These are phyloP conservation scores for Leptodactylus fuscus DNA, from an alignment of 2,113 vertebrate genomes.

Conservation along the genomic window DNA sequence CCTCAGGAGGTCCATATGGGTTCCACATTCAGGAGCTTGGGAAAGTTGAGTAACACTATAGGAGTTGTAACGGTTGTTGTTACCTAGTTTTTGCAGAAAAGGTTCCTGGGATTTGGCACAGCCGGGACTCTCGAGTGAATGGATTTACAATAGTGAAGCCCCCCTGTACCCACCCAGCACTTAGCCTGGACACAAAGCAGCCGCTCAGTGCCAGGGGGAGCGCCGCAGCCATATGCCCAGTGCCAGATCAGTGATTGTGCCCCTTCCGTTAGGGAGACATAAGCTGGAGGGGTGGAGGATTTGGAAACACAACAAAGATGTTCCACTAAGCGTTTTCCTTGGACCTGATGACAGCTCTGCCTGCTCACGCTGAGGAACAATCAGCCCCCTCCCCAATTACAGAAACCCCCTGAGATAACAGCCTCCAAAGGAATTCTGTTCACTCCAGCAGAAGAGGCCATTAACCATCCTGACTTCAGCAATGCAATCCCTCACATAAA, in stretches of 20 bases:
- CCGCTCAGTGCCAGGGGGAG: neutral
- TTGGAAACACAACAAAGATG: constrained; percentile 23
- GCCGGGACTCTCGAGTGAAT: no score
- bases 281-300: neutral
- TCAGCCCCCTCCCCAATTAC: neutral
- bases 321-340: neutral
- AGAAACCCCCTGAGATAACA: neutral
- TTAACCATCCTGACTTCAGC: neutral
- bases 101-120: no score
- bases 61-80: neutral
- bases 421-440: neutral
- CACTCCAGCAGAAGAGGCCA: neutral
- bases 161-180: neutral
- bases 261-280: neutral
- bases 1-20: no score
- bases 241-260: constrained; percentile 30
- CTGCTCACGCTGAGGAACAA: constrained; percentile 1
- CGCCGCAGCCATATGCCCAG: neutral
- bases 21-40: neutral
- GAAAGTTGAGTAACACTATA: neutral
- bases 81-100: neutral
- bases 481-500: neutral
- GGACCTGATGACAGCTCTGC: constrained; percentile 20
- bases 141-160: neutral
- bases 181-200: neutral